Base-by-base conservation (phyloP, 2,797 vertebrate species). In the Natrix natrix region DNA sequence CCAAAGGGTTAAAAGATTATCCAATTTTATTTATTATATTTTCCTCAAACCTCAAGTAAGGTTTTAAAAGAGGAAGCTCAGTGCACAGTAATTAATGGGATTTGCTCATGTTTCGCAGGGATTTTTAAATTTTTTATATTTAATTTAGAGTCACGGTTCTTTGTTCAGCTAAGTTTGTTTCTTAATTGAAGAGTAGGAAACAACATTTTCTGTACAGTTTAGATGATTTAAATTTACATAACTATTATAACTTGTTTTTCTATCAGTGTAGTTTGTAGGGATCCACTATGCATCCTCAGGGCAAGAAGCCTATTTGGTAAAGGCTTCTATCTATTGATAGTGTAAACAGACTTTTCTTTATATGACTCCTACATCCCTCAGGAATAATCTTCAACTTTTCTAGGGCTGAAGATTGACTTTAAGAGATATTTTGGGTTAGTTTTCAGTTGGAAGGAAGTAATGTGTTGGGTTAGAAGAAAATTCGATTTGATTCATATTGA, bases 141-240 rank as follows among this genome's bases (percentile, higher is more conserved):
- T 88, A 88, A 90, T 97, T 96, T 96, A 89, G 60, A 57, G 90
- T 95, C 57, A 61, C 92, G 94, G 74, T 90, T 61, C 91, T 89
- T 93, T 87, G 93, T 93, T 61, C 89, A 78, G 4, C 43, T 83
- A 61, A 78, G 16, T 63, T 88, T 55, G 16, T 56, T 89, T 57
- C 56, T 83, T 54, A 88, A 88, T 91, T 93, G 60, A 88, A 61
- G 55, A 87, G 26, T 37, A 0, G 88, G 87, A n/a, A 66, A 54
- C 78, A 88, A 16, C 24, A 94, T 88, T 96, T 93, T 93, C 94
- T 94, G 91, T 92, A 10, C 16, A 2, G 20, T 83, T 88, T 78
- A 91, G 12, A 48, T 32, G 32, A 88, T 90, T 52, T 59, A 55
- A 26, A 14, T 69, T 59, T 52, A 57, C 55, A 90, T 28, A 8